Percentiles rank a stretch among this genome's conserved stretches.
These are phyloP conservation scores for Megaceryle alcyon DNA, from an alignment of 2,797 vertebrate genomes.

Conservation along the genomic window DNA sequence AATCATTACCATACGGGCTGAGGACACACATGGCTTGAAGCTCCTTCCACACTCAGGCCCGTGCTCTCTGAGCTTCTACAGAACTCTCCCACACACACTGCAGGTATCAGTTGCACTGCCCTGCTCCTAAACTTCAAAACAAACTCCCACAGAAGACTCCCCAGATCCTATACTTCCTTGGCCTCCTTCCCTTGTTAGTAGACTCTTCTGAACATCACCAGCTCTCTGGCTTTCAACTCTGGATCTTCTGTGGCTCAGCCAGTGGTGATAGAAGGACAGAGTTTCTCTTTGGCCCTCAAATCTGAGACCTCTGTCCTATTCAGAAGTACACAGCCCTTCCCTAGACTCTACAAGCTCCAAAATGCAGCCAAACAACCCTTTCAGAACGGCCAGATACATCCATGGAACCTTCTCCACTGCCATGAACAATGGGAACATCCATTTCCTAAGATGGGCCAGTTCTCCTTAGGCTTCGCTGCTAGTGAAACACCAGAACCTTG, in stretches of 20 bases:
- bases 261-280: not conserved
- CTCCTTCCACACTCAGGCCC: not conserved
- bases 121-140: not conserved
- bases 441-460: not conserved
- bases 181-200: not conserved
- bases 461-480: not conserved
- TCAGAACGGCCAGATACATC: not conserved
- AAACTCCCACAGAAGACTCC: not conserved
- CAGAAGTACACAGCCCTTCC: not conserved
- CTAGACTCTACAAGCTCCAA: not conserved
- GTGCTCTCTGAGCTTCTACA: fast-evolving
- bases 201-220: not conserved
- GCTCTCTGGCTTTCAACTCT: not conserved
- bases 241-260: not conserved
- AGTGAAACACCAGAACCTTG: not conserved
- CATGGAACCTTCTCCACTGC: not conserved
- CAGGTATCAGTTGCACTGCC: not conserved
- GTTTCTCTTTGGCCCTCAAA: not conserved
- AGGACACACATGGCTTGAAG: fast-evolving
- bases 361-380: not conserved
- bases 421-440: not conserved
- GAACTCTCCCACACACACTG: not conserved
- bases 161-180: not conserved
- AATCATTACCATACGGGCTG: not conserved
- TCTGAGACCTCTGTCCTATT: not conserved